Evolutionary conservation across 92 coral and sea anemone species (phyloP).

Genomic region (Zoanthus sansibaricus): DNA sequence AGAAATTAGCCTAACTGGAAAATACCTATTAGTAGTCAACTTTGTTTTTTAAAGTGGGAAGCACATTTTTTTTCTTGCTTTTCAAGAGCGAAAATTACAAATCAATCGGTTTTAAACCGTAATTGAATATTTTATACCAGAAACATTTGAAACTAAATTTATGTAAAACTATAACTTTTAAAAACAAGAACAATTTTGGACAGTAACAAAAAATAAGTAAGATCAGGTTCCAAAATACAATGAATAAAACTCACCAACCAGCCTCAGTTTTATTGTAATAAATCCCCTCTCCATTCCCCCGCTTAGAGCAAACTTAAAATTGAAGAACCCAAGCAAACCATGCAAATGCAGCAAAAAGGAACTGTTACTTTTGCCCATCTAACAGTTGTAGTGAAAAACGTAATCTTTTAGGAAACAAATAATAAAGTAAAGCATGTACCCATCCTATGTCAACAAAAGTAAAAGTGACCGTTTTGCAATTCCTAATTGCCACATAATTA

Average conservation of each 20-base stretch:
- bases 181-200: background rate
- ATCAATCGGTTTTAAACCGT: too few relatives aligned
- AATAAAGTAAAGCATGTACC: background rate
- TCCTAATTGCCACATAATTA: conserved; percentile 13
- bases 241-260: conserved; percentile 31
- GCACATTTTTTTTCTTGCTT: too few relatives aligned
- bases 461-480: background rate
- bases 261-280: conserved; percentile 13
- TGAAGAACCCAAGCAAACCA: conserved; percentile 1
- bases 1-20: too few relatives aligned
- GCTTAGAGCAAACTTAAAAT: conserved; percentile 14
- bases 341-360: conserved; percentile 8
- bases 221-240: background rate
- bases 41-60: too few relatives aligned
- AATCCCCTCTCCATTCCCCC: background rate
- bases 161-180: background rate
- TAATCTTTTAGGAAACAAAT: background rate
- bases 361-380: background rate
- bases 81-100: too few relatives aligned
- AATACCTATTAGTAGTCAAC: too few relatives aligned
- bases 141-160: background rate
- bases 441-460: background rate
- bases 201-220: background rate
- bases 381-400: background rate
- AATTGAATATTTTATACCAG: background rate